phyloP scores from a whole-genome alignment of 1,140 invertebrate species.

The Ceratina japonica region DNA sequence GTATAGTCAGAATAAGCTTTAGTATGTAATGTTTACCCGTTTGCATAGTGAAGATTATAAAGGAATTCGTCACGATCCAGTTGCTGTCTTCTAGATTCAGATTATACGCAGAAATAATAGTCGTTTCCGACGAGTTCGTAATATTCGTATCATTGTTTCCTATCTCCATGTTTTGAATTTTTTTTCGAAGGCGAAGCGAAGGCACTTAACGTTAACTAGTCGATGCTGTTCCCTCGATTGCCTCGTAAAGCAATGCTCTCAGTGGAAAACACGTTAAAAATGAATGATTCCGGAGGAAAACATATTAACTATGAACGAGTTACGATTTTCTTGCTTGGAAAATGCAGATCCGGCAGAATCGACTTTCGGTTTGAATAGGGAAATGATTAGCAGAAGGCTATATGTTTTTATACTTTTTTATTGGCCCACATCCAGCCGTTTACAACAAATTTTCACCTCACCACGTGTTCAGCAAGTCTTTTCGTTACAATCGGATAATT shows the following conservation, averaged over 20 bases:
- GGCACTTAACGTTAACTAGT: slow-evolving; percentile 20
- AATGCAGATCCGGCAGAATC: background rate
- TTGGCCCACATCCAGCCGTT: slow-evolving; percentile 72
- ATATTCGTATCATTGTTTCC: slow-evolving; percentile 31
- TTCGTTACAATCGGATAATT: slow-evolving; percentile 41
- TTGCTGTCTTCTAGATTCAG: slow-evolving; percentile 90
- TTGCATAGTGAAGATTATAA: slow-evolving; percentile 99
- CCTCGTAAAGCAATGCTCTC: background rate
- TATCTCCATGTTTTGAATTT: slow-evolving; percentile 38
- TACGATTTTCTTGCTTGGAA: background rate
- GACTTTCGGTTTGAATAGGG: background rate
- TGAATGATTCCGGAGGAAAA: slow-evolving; percentile 48
- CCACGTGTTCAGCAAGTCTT: slow-evolving; percentile 56
- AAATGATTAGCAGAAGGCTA: slow-evolving; percentile 13
- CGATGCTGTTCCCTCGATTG: background rate
- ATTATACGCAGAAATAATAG: slow-evolving; percentile 76
- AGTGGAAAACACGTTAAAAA: slow-evolving; percentile 67
- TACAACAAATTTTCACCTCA: slow-evolving; percentile 70
- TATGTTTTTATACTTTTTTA: slow-evolving; percentile 67
- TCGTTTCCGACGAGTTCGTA: slow-evolving; percentile 43
- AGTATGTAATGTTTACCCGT: slow-evolving; percentile 83
- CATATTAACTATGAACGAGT: slow-evolving; percentile 63
- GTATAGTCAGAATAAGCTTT: too few species aligned
- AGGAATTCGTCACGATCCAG: slow-evolving; percentile 95
- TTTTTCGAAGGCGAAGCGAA: background rate